Conservation (phyloP, 2,888 invertebrate genomes). For the Philereme transversata region DNA sequence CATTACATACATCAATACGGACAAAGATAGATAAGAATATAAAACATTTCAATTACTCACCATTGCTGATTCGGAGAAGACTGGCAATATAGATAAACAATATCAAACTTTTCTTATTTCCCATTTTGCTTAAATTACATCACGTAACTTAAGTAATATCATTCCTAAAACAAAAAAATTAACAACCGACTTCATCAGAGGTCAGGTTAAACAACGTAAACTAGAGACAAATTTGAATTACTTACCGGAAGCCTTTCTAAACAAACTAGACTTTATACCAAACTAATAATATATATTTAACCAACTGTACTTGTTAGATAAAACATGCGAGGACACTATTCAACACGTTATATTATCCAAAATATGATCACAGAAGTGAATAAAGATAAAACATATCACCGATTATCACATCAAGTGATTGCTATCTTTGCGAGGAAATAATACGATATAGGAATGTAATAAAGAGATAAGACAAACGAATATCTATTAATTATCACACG, state of each 20-base stretch:
- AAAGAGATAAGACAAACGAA: conserved; percentile 26
- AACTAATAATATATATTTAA: conserved; percentile 1
- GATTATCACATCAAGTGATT: conserved; percentile 65
- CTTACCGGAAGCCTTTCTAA: conserved; percentile 17
- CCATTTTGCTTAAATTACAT: conserved; percentile 36
- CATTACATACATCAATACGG: not conserved
- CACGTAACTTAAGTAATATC: conserved; percentile 26
- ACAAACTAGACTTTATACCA: not conserved
- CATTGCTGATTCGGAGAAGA: conserved; percentile 41
- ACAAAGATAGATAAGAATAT: not conserved
- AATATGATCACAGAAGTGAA: conserved; percentile 53
- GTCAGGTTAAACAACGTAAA: not conserved
- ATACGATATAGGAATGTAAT: conserved; percentile 36
- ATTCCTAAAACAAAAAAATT: conserved; percentile 41
- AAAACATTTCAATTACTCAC: conserved; percentile 39
- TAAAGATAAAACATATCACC: conserved; percentile 50
- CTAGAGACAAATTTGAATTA: not conserved
- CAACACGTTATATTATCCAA: conserved; percentile 48
- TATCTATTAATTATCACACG: conserved; percentile 3
- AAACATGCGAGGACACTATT: conserved; percentile 23
- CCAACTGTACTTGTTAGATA: conserved; percentile 7
- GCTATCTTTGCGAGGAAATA: conserved; percentile 68
- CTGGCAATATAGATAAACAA: conserved; percentile 37
- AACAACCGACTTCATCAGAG: not conserved
- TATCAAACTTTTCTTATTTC: conserved; percentile 30